Evolutionary conservation across 1,140 invertebrate genomes (phyloP).

Genomic region (Drosophila ambigua): DNA sequence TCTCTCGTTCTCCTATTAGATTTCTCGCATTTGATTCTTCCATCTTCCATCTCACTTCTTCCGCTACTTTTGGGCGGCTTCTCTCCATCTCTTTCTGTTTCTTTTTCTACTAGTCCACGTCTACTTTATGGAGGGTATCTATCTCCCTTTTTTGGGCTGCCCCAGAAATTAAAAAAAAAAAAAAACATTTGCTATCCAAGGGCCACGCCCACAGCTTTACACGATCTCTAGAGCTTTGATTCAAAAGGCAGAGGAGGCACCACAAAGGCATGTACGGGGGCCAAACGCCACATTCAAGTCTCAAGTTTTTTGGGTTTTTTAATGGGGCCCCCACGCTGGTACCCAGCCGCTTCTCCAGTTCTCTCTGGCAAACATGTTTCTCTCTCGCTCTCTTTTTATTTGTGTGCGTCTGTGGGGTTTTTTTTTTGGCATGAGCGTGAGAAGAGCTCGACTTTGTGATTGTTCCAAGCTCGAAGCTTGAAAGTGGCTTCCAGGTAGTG

Average conservation of each 20-base stretch:
- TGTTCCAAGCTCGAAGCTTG: conserved; percentile 18
- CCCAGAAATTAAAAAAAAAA: too few species aligned
- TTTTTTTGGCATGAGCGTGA: conserved; percentile 53
- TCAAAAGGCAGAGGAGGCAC: too few species aligned
- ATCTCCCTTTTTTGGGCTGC: conserved; percentile 12
- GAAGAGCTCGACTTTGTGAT: conserved; percentile 39
- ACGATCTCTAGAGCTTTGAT: conserved; percentile 7
- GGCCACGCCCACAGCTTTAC: conserved; percentile 28
- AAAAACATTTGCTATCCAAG: conserved; percentile 14
- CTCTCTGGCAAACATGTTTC: conserved; percentile 17
- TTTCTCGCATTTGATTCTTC: too few species aligned
- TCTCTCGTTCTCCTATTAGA: too few species aligned
- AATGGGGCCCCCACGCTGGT: conserved; percentile 5
- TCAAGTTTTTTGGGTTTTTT: conserved; percentile 9
- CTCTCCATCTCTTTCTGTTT: too few species aligned
- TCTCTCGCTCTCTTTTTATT: not conserved
- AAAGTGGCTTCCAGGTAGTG: too few species aligned
- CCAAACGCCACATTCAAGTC: too few species aligned
- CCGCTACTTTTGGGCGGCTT: too few species aligned
- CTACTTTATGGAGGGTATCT: not conserved
- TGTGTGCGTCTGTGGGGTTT: not conserved
- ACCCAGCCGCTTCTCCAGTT: too few species aligned
- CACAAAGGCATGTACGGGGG: too few species aligned
- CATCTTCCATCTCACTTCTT: too few species aligned
- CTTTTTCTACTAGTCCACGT: not conserved